Percentiles rank a stretch among this genome's conserved stretches.
Conservation (phyloP, 2,797 vertebrate genomes). For the Micrastur ruficollis region DNA sequence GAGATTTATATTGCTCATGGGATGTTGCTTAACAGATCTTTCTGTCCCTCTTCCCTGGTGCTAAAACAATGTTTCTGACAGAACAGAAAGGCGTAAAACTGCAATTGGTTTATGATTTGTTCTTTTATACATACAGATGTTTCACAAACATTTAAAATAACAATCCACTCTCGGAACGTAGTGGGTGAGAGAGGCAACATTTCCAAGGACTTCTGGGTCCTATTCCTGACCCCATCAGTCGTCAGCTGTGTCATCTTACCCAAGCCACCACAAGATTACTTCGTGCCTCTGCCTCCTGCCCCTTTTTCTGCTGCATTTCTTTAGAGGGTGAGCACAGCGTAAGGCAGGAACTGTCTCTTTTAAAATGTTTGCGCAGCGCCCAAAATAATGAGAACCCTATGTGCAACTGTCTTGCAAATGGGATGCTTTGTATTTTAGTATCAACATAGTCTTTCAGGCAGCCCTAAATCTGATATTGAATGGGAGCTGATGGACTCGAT, state of each 20-base stretch:
- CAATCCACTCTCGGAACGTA: neutral
- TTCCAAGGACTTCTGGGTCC: neutral
- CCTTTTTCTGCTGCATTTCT: neutral
- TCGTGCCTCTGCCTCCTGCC: neutral
- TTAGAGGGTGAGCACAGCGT: neutral
- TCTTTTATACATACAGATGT: constrained; percentile 36
- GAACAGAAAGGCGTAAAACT: constrained; percentile 15
- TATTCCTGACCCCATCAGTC: neutral
- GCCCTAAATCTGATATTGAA: neutral
- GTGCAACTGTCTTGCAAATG: neutral
- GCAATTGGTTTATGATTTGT: neutral
- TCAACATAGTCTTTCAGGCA: neutral
- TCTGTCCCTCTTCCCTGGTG: constrained; percentile 4
- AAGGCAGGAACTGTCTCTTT: neutral
- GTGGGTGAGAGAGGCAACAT: neutral
- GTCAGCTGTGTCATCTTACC: neutral
- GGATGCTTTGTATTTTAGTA: neutral
- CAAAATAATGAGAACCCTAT: neutral
- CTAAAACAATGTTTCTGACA: constrained; percentile 47
- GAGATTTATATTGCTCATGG: constrained; percentile 43
- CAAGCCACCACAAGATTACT: neutral
- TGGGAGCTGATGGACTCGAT: neutral
- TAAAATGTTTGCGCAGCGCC: neutral
- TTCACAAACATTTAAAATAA: constrained; percentile 24
- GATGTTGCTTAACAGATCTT: constrained; percentile 40